Conservation (phyloP, 1,140 invertebrate genomes). For the Tribolium castaneum region DNA sequence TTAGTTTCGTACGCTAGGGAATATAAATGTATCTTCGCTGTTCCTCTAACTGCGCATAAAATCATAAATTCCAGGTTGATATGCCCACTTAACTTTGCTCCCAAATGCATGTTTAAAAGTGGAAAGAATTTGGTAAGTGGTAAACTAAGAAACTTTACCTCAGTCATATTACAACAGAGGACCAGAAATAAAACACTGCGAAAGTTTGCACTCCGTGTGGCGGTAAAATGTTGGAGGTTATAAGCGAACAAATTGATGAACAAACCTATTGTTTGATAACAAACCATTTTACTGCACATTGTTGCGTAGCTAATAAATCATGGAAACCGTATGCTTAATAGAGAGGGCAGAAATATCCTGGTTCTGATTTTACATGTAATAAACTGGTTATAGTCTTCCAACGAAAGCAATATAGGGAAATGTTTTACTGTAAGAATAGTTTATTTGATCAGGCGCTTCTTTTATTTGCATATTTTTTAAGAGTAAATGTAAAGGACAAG, state of each 20-base stretch:
- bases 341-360: background rate
- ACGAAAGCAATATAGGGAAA: background rate
- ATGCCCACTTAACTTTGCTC: background rate
- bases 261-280: slow-evolving; percentile 3
- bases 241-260: background rate
- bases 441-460: background rate
- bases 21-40: background rate
- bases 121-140: background rate
- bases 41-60: background rate
- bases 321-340: background rate
- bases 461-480: background rate
- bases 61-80: background rate
- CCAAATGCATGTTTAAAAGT: background rate
- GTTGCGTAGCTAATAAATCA: slow-evolving; percentile 19
- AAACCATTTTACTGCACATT: slow-evolving; percentile 3
- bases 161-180: background rate
- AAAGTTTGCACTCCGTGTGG: too few relatives aligned
- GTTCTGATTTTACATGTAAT: background rate
- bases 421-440: background rate
- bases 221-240: too few relatives aligned
- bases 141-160: background rate
- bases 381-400: background rate
- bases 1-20: background rate
- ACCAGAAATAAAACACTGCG: too few relatives aligned
- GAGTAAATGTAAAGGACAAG: background rate